Base-by-base conservation (phyloP, 2,888 invertebrate genomes). In the Allolobophora icterica region DNA sequence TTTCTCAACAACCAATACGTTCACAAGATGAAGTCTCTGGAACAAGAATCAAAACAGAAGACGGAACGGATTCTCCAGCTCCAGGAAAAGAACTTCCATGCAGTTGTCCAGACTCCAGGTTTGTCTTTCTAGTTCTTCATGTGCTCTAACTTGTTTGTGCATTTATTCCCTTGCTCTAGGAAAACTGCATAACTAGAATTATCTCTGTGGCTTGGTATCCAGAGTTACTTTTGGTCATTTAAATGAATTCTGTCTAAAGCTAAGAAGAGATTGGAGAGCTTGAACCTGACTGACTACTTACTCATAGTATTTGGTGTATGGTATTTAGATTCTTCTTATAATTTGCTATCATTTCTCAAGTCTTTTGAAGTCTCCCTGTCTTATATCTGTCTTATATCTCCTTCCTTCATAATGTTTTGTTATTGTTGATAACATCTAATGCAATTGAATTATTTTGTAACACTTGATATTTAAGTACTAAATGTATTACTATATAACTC, bases 1-100 rank as follows among this genome's bases (percentile, higher is more conserved):
- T 96, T 97, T 93, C 94, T 96, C n/a, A 96, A 96, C 92, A 96
- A 96, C 52, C 96, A 96, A 93, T 96, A 96, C 94, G 94, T 96
- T 33, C 95, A 96, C 94, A 97, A 96, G 95, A 96, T 97, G 33
- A 96, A 96, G 93, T 96, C 96, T 92, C 94, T 97, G 87, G 96
- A 97, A 94, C 96, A 96, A 90, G 97, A 97, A 93, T 96, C 97
- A 15, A 95, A 96, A 84, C 96, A 96, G 93, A 96, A 96, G 93
- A 95, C 96, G 3, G 96, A 96, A 92, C 95, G 95, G 93, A 96
- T 96, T 92, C 94, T 96, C 35, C 95, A 96, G 91, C 94, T 96
- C 21, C 96, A 96, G 94, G 95, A 95, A 92, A 95, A 95, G 91
- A 95, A 95, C 92, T 94, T 95, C 93, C 95, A 95, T 92, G 95